Base-by-base conservation (phyloP, 2,888 invertebrate genomes). In the Drosophila crucigera region DNA sequence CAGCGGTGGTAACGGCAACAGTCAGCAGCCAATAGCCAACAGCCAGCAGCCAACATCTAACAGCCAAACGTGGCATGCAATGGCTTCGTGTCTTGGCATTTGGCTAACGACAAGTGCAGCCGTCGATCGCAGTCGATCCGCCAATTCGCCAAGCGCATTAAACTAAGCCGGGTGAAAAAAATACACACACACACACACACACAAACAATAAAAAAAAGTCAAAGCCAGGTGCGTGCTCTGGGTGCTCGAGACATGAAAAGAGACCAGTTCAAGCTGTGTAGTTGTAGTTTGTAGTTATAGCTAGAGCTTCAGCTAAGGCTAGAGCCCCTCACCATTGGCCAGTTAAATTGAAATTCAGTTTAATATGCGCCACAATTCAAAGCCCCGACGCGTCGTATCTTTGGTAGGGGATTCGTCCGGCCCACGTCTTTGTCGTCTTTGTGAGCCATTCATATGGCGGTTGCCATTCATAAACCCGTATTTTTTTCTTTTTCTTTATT, bases 101-200 rank as follows among this genome's bases (percentile, higher is more conserved):
- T 85, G 80, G 62, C 75, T 61, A 90, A 71, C 89, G 89, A 90
- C 90, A 86, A 86, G 90, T 86, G 86, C 90, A 90, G 78, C 78
- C 83, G 81, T 78, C 80, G 83, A 78, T 89, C 74, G 83, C 68
- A 65, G 74, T 28, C 72, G 70, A 56, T 84, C 72, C 75, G 69
- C 60, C 82, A 66, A 78, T 71, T 69, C 83, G 83, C 60, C 47
- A 41, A 63, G 82, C 76, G 86, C 78, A 85, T 86, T 90, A 85
- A 88, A 81, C 83, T 86, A 85, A 85, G 78, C 80, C 80, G 72
- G 71, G 47, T 25, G 22, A 25, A 47, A 25, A 47, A 47, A 47
- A 47, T 1, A 43, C 41, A 43, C 39, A 41, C 39, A 19, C 25
- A 55, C 5, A 37, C 1, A 39, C 35, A 28, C 55, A 55, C 50